phyloP scores from a whole-genome alignment of 2,113 vertebrate genomes.

The Morphnarchus princeps region DNA sequence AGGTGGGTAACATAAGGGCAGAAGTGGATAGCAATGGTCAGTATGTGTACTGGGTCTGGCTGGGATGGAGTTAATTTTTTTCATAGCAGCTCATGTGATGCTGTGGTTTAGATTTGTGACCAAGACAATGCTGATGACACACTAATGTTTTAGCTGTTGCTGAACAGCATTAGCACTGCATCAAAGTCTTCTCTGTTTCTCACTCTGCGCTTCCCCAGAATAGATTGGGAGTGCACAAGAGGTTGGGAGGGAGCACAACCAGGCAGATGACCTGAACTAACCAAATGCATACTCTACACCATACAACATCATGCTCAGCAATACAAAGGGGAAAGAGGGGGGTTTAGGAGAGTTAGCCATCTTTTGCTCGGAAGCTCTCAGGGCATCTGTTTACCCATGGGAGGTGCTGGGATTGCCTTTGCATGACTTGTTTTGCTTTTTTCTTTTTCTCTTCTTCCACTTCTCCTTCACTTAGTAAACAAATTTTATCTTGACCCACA shows the following conservation, averaged over 20 bases:
- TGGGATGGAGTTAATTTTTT: not conserved
- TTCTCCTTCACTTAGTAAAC: not conserved
- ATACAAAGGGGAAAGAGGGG: not conserved
- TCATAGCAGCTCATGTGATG: not conserved
- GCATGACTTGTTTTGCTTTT: not conserved
- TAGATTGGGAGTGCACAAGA: fast-evolving
- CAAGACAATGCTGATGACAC: not conserved
- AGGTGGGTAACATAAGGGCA: not conserved
- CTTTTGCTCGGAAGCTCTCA: not conserved
- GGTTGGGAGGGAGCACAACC: not conserved
- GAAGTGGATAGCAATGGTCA: not conserved
- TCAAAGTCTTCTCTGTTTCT: not conserved
- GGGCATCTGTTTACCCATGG: not conserved
- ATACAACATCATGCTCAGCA: not conserved
- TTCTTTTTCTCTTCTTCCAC: not conserved
- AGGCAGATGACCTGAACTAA: not conserved
- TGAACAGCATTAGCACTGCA: not conserved
- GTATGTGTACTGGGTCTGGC: not conserved
- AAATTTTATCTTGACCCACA: not conserved
- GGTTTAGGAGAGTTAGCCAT: fast-evolving
- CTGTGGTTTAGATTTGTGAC: not conserved
- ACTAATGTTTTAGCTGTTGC: not conserved
- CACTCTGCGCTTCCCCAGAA: not conserved
- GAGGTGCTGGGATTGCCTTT: not conserved
- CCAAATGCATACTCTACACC: not conserved